A percentile compares a stretch with the other conserved stretches of the same genome.
These are phyloP conservation scores for Anarhynchus alexandrinus DNA, from an alignment of 2,113 vertebrate genomes.

Conservation along the genomic window DNA sequence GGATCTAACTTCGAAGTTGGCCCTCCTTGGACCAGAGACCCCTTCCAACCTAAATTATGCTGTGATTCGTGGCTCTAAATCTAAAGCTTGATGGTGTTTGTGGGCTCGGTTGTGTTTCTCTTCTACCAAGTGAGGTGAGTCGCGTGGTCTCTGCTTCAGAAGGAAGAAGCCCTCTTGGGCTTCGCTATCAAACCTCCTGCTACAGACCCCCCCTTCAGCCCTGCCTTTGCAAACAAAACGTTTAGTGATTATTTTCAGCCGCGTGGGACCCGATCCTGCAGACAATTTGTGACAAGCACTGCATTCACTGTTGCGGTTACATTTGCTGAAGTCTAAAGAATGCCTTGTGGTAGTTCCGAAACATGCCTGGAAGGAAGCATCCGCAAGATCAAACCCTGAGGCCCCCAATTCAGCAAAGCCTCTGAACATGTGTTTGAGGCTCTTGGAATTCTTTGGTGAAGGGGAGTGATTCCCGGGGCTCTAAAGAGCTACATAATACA, in stretches of 20 bases:
- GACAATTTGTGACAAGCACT: conserved; percentile 18
- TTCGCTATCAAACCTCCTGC: neutral
- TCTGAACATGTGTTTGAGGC: conserved; percentile 51
- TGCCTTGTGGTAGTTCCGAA: conserved; percentile 52
- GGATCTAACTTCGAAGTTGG: conserved; percentile 23
- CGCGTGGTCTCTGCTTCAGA: neutral
- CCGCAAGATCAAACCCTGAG: conserved; percentile 52
- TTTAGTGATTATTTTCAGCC: neutral
- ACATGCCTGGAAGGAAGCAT: conserved; percentile 45
- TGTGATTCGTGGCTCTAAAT: conserved; percentile 9
- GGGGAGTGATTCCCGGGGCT: conserved; percentile 26
- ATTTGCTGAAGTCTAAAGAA: conserved; percentile 55
- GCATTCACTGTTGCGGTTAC: conserved; percentile 33
- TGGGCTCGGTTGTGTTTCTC: neutral
- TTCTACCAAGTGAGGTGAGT: neutral
- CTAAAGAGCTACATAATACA: conserved; percentile 36
- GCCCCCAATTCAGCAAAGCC: conserved; percentile 39
- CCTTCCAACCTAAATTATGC: neutral
- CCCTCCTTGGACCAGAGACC: neutral
- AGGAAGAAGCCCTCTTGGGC: neutral
- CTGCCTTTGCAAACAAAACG: neutral
- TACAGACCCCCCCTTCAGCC: neutral
- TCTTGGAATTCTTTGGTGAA: conserved; percentile 50
- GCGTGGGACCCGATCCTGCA: conserved; percentile 27
- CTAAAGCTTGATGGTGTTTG: neutral